A percentile compares a stretch with the other conserved stretches of the same genome.
Evolutionary conservation across 1,140 invertebrate genomes (phyloP).

Genomic region (Callitettix versicolor): DNA sequence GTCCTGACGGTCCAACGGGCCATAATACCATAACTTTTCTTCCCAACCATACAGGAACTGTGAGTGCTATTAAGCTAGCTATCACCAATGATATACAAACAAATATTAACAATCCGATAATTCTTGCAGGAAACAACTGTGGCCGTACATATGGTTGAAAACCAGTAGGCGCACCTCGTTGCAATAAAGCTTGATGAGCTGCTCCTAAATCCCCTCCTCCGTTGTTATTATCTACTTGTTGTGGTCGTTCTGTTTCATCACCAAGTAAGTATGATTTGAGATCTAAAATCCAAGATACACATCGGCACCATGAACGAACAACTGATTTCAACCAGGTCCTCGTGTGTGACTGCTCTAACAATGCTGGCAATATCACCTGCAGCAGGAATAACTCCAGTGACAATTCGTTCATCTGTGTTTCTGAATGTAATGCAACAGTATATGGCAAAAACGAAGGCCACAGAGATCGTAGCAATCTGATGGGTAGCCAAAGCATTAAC

Average conservation of each 20-base stretch:
- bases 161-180: slow-evolving; percentile 62
- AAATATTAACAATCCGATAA: slow-evolving; percentile 62
- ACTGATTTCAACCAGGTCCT: slow-evolving; percentile 83
- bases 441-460: slow-evolving; percentile 89
- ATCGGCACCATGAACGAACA: slow-evolving; percentile 79
- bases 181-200: slow-evolving; percentile 70
- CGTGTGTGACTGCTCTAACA: slow-evolving; percentile 93
- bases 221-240: background rate
- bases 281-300: slow-evolving; percentile 74
- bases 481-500: slow-evolving; percentile 91
- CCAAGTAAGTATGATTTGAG: slow-evolving; percentile 83
- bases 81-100: slow-evolving; percentile 78
- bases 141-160: slow-evolving; percentile 84
- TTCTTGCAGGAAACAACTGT: slow-evolving; percentile 65
- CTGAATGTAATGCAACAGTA: slow-evolving; percentile 69
- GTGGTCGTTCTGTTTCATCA: slow-evolving; percentile 36
- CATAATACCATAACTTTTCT: slow-evolving; percentile 78
- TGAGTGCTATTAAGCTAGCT: slow-evolving; percentile 70
- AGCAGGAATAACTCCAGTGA: slow-evolving; percentile 86
- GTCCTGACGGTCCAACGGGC: slow-evolving; percentile 47
- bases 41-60: slow-evolving; percentile 84
- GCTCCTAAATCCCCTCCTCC: slow-evolving; percentile 53
- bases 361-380: slow-evolving; percentile 85
- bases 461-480: slow-evolving; percentile 70
- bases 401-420: slow-evolving; percentile 76